phyloP scores from a whole-genome alignment of 2,888 invertebrate species.

The Stratiomys singularior region DNA sequence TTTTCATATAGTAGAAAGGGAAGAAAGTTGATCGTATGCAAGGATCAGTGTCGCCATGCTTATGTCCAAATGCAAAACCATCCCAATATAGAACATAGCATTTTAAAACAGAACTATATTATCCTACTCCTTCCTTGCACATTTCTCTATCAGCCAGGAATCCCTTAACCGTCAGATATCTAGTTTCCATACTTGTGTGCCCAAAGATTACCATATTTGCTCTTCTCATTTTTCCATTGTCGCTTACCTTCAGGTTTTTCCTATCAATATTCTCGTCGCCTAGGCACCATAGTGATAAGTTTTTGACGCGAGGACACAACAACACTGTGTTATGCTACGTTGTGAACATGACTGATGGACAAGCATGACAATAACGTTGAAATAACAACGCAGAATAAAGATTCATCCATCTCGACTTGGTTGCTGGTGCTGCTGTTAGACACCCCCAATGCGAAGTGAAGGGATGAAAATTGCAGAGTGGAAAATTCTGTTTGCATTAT shows the following conservation, averaged over 20 bases:
- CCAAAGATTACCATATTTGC: slow-evolving; percentile 32
- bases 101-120: slow-evolving; percentile 3
- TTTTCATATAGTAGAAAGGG: background rate
- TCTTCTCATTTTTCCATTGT: slow-evolving; percentile 14
- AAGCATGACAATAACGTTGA: background rate
- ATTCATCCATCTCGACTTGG: background rate
- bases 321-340: background rate
- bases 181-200: background rate
- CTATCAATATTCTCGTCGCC: slow-evolving; percentile 5
- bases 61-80: background rate
- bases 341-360: background rate
- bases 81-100: background rate
- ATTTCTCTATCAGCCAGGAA: background rate
- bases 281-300: background rate
- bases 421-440: background rate
- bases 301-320: background rate
- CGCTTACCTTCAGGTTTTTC: background rate
- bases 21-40: slow-evolving; percentile 19
- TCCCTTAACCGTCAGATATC: background rate
- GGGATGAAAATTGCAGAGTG: background rate
- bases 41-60: background rate
- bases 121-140: background rate
- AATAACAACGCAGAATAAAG: background rate
- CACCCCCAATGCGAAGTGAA: too few relatives aligned
- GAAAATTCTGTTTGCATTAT: background rate